Evolutionary conservation across 1,140 invertebrate species (phyloP), one percentile per base, ranked within the genome.

Genomic region (Paraescarpia echinospica): DNA sequence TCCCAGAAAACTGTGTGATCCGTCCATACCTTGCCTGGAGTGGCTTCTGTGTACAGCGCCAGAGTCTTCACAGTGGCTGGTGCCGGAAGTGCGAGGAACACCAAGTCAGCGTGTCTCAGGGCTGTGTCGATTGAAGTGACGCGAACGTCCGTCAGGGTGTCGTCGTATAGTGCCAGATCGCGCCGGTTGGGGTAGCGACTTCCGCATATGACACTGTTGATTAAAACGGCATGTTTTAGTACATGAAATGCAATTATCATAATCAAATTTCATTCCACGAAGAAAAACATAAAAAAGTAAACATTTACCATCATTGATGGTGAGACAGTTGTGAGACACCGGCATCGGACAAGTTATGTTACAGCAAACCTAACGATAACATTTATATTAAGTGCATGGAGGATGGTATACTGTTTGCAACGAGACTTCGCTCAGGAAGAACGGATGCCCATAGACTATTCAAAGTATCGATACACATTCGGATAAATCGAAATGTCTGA

Each of bases 131-230:
- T 48, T 33, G 41, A 91, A 92, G 77, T 89, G 14, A n/a, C 77
- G 18, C 35, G 90, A 34, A 90, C 90, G 27, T 48, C 35, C 33
- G 34, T 22, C 90, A 93, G 34, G 1, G 31, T 91, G 0, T 94
- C 93, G 91, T 94, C 94, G n/a, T 93, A 93, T 27, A 92, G 33
- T 14, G 94, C 94, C 35, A 95, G 33, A 27, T 93, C 89, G 22
- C 94, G 93, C n/a, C 91, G 34, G 22, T 94, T 93, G 4, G 95
- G 95, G 34, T 93, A 92, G 41, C 95, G 93, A 92, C 95, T 96
- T 77, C 59, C 59, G 27, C 59, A 77, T 77, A 77, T 18, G 18
- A 77, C 59, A 31, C 59, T 77, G 59, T 77, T 18, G 22, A 18
- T 77, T 77, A 22, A 2, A 77, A 77, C 27, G 59, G 22, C 59